Conservation (phyloP, 1,140 invertebrate genomes). For the Metaphire vulgaris region DNA sequence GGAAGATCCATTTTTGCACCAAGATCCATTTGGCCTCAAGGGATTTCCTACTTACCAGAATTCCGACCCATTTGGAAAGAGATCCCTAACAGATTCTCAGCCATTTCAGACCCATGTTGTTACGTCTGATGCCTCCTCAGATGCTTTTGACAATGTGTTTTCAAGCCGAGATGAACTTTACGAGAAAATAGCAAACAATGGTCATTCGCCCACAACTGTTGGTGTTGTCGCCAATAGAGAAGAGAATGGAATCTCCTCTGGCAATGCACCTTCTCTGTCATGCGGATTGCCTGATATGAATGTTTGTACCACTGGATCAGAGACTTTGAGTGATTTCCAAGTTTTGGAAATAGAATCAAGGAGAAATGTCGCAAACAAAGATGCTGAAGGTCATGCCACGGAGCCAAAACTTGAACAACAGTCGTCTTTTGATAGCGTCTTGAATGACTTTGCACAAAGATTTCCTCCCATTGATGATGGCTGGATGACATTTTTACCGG, state of each 20-base stretch:
- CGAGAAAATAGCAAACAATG: background rate
- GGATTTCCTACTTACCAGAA: background rate
- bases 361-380: too few relatives aligned
- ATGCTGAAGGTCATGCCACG: background rate
- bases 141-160: background rate
- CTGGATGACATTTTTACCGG: background rate
- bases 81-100: background rate
- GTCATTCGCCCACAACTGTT: background rate
- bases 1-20: background rate
- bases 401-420: background rate
- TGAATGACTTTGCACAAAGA: background rate
- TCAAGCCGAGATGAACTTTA: background rate
- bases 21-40: background rate
- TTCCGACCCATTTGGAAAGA: background rate
- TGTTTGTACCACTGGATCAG: too few relatives aligned
- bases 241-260: too few relatives aligned
- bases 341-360: too few relatives aligned
- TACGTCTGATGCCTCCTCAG: background rate
- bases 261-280: too few relatives aligned
- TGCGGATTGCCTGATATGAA: too few relatives aligned
- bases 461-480: background rate
- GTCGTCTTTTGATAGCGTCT: background rate
- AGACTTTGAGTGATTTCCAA: too few relatives aligned
- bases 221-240: too few relatives aligned
- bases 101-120: background rate